Base-by-base conservation (phyloP, 2,888 invertebrate genomes). In the Aphelenchoides bicaudatus region DNA sequence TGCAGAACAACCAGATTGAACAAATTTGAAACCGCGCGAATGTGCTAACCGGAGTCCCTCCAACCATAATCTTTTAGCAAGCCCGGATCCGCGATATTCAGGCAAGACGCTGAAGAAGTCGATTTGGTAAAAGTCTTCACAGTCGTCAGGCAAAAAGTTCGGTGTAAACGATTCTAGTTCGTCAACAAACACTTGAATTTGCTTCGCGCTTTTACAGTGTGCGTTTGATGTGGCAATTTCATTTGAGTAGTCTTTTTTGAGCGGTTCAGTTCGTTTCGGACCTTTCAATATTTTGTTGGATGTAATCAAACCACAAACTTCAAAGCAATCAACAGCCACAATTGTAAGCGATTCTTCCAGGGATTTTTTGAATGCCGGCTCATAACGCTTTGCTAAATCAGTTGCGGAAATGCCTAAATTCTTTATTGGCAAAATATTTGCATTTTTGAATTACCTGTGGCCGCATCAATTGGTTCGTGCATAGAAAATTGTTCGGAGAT, bases 31-130 rank as follows among this genome's bases (percentile, higher is more conserved):
- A 8, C 23, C 16, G 10, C 6, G 8, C 21, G 21, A 25, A 8
- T n/a, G 43, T 8, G 43, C 43, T 25, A 43, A 43, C 10, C n/a
- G 8, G 21, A 43, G 25, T 10, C 43, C 25, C 23, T 43, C 43
- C 10, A 43, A 43, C 43, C 43, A 43, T 25, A 43, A n/a, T 8
- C 43, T 19, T n/a, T 43, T 43, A 8, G 21, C 43, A 25, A 43
- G 43, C 25, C 43, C 43, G 6, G 43, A 10, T 25, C 23, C 23
- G 10, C 25, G 43, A n/a, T 43, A 43, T 6, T 43, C 43, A 25
- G 43, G 43, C 43, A 43, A 8, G 10, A 43, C 43, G 23, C 43
- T 43, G 23, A 43, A 43, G 43, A 43, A 43, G 43, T n/a, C 43
- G 43, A 43, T 43, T 6, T 25, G 43, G 23, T 21, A 43, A 25